Conservation (phyloP, 1,140 invertebrate species). For the Luehdorfia chinensis region DNA sequence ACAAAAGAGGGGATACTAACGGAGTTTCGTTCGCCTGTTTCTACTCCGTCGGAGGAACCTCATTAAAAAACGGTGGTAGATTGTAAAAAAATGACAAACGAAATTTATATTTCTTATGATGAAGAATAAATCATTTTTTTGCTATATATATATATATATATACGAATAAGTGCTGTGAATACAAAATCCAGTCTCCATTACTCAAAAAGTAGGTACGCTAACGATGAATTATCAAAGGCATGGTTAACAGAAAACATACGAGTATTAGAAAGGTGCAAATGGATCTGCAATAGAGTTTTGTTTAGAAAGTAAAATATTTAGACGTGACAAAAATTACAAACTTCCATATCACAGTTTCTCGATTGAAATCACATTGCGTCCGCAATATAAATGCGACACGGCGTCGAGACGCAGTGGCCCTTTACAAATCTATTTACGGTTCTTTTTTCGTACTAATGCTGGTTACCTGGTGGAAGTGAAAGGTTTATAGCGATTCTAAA, state of each 20-base stretch:
- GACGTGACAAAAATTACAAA: constrained; percentile 9
- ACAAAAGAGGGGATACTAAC: too few relatives aligned
- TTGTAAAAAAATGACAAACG: too few relatives aligned
- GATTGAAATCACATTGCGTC: constrained; percentile 3
- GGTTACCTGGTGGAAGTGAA: constrained; percentile 4
- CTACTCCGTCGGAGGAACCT: too few relatives aligned
- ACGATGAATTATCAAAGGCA: neutral
- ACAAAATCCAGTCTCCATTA: too few relatives aligned
- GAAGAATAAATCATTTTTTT: too few relatives aligned
- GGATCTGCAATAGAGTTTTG: neutral
- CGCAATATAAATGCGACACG: constrained; percentile 10
- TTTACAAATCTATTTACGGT: constrained; percentile 13
- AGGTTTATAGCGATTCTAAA: too few relatives aligned
- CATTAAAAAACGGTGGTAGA: too few relatives aligned
- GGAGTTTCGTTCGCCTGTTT: too few relatives aligned
- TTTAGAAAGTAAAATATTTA: constrained; percentile 11
- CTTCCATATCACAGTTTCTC: constrained; percentile 2
- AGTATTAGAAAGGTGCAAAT: neutral
- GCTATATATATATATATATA: too few relatives aligned
- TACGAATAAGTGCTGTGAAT: too few relatives aligned
- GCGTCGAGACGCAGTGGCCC: constrained; percentile 5
- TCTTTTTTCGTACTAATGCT: constrained; percentile 5
- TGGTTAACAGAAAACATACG: neutral
- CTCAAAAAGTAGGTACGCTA: too few relatives aligned
- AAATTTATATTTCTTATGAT: too few relatives aligned